phyloP scores from a whole-genome alignment of 2,888 invertebrate species.

The Chydorus sphaericus region DNA sequence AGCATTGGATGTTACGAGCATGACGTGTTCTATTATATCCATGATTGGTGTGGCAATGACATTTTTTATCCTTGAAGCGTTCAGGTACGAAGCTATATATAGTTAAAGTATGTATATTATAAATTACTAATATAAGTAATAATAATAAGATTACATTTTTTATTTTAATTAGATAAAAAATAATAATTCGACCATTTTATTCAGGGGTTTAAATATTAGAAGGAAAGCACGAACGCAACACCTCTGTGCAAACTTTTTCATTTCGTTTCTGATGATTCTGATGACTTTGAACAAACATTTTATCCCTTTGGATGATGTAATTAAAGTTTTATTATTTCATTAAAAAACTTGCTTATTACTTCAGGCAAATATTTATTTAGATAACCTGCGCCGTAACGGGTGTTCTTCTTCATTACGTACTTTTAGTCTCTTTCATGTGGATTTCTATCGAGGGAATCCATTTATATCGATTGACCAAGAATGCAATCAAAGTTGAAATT shows the following conservation, averaged over 20 bases:
- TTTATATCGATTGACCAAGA: constrained; percentile 34
- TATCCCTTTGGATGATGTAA: constrained; percentile 18
- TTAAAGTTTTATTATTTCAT: background rate
- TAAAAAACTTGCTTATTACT: background rate
- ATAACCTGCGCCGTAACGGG: constrained; percentile 30
- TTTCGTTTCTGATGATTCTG: constrained; percentile 35
- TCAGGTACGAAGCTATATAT: too few species aligned
- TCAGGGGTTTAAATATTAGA: constrained; percentile 22
- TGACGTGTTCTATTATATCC: too few species aligned
- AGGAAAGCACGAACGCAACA: constrained; percentile 39
- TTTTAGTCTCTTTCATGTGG: constrained; percentile 35
- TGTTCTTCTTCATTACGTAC: constrained; percentile 32
- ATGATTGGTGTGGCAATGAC: too few species aligned
- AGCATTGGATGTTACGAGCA: too few species aligned
- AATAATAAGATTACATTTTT: too few species aligned
- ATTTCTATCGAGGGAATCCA: constrained; percentile 38
- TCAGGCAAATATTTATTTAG: constrained; percentile 7
- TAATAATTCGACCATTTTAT: too few species aligned
- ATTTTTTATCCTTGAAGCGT: too few species aligned
- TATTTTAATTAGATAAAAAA: too few species aligned
- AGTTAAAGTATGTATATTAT: too few species aligned
- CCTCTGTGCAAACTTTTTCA: constrained; percentile 33
- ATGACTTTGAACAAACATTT: constrained; percentile 19
- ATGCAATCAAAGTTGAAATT: constrained; percentile 34
- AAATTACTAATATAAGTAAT: too few species aligned